Percentiles rank a stretch among this genome's conserved stretches.
Evolutionary conservation across 2,113 vertebrate genomes (phyloP).

Genomic region (Platysteira castanea): DNA sequence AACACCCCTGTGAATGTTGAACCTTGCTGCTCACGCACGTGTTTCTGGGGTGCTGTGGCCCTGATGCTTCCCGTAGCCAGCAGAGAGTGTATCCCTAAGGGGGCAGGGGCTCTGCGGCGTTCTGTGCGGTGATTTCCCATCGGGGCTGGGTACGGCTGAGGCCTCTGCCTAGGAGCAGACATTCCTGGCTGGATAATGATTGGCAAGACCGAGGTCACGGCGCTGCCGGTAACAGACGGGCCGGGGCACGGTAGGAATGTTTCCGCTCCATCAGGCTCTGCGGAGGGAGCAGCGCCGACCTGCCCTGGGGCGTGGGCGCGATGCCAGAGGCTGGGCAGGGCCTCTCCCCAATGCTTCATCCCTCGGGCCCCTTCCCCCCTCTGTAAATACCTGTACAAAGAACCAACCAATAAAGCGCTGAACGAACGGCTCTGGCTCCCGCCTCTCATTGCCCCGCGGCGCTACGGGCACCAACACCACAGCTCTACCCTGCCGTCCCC

Average conservation of each 20-base stretch:
- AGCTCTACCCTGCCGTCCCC: not conserved
- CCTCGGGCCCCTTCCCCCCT: not conserved
- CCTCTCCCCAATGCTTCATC: not conserved
- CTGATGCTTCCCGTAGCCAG: fast-evolving
- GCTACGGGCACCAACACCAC: too few species aligned
- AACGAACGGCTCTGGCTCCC: not conserved
- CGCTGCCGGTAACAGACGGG: not conserved
- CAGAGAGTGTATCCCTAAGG: fast-evolving
- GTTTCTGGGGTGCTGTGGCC: not conserved
- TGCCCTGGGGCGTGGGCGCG: too few species aligned
- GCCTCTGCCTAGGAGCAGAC: too few species aligned
- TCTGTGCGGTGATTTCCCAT: fast-evolving
- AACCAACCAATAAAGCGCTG: not conserved
- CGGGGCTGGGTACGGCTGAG: fast-evolving
- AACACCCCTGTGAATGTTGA: not conserved
- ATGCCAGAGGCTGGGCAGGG: not conserved
- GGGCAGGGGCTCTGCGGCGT: not conserved
- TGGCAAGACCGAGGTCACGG: not conserved
- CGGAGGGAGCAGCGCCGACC: not conserved
- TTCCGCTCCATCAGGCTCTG: not conserved
- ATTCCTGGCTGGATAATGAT: not conserved
- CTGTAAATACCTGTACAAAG: slow-evolving; percentile 2
- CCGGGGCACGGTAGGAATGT: not conserved
- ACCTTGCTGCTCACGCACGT: not conserved
- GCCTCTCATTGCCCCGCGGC: not conserved